These are phyloP conservation scores for Phymanthus crucifer DNA, from an alignment of 92 coral and sea anemone species.

Conservation along the genomic window DNA sequence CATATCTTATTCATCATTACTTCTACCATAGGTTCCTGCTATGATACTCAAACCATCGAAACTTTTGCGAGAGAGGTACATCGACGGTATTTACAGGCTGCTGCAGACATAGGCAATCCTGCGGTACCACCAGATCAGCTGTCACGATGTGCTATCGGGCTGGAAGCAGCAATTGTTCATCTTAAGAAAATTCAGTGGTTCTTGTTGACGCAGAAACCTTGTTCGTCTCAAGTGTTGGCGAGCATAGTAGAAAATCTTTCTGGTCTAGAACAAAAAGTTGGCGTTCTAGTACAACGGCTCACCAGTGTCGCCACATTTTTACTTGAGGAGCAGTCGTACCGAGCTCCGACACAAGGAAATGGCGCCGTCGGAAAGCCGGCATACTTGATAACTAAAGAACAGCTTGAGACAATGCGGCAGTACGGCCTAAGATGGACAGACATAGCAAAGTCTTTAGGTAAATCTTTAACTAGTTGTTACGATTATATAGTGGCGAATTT, in stretches of 20 bases:
- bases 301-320: not conserved
- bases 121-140: not conserved
- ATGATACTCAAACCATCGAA: slow-evolving; percentile 6
- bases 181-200: slow-evolving; percentile 15
- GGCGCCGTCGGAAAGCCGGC: slow-evolving; percentile 44
- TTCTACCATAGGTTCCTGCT: slow-evolving; percentile 2
- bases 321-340: slow-evolving; percentile 14
- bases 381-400: slow-evolving; percentile 41
- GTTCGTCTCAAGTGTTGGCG: not conserved
- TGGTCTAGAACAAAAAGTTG: not conserved
- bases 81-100: slow-evolving; percentile 11
- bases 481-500: no score
- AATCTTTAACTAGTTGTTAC: no score
- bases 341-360: slow-evolving; percentile 4
- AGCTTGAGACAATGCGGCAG: slow-evolving; percentile 35
- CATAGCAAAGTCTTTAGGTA: slow-evolving; percentile 36
- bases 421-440: slow-evolving; percentile 33
- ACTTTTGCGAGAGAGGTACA: slow-evolving; percentile 11
- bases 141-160: not conserved
- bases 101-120: slow-evolving; percentile 1
- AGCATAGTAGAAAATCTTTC: not conserved
- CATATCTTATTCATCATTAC: no score
- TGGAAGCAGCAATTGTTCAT: slow-evolving; percentile 24
- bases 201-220: not conserved
- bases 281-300: slow-evolving; percentile 4